Evolutionary conservation across 2,113 vertebrate species (phyloP).

Genomic region (Gambusia affinis): DNA sequence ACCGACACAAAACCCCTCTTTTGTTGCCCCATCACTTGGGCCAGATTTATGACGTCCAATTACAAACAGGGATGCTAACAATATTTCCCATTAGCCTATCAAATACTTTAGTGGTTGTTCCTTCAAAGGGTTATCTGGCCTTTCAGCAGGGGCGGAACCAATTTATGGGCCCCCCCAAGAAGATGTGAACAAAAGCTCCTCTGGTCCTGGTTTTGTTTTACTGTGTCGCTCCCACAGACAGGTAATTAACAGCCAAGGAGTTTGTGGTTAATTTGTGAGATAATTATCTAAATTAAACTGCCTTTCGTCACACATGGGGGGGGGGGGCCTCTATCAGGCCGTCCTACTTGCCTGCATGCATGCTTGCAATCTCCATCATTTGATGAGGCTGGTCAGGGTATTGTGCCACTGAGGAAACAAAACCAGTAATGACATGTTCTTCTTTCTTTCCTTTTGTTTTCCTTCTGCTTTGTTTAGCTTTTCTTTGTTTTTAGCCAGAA

Average conservation of each 20-base stretch:
- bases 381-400: constrained; percentile 63
- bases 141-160: constrained; percentile 70
- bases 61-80: constrained; percentile 82
- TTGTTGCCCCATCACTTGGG: constrained; percentile 85
- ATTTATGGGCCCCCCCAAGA: constrained; percentile 69
- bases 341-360: constrained; percentile 13
- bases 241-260: constrained; percentile 76
- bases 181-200: constrained; percentile 71
- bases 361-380: constrained; percentile 40
- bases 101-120: constrained; percentile 82
- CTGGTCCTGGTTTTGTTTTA: constrained; percentile 65
- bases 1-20: constrained; percentile 83
- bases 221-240: constrained; percentile 61
- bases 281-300: constrained; percentile 82
- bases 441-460: constrained; percentile 63
- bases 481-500: constrained; percentile 53
- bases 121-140: constrained; percentile 80
- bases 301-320: constrained; percentile 46
- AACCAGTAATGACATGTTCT: constrained; percentile 69
- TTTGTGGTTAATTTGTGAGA: constrained; percentile 78
- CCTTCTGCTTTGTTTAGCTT: constrained; percentile 55
- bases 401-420: constrained; percentile 64
- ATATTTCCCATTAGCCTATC: constrained; percentile 88
- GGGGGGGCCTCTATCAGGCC: constrained; percentile 31
- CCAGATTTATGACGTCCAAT: constrained; percentile 91